These are phyloP conservation scores for Equus quagga DNA, from an alignment of 2,113 vertebrate genomes.

Conservation along the genomic window DNA sequence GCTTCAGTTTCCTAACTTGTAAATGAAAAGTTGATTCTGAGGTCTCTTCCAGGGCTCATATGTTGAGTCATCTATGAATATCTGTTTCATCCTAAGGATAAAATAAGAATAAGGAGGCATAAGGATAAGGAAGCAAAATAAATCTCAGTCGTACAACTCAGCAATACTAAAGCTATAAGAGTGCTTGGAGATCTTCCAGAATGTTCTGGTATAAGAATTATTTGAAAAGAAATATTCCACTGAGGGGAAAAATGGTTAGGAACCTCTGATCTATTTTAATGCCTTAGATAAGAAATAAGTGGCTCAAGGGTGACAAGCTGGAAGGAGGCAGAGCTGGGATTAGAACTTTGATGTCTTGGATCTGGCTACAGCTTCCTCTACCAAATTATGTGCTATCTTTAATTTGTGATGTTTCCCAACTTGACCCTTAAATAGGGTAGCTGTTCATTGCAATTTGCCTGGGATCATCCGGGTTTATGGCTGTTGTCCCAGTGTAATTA, in stretches of 20 bases:
- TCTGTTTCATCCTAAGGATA: constrained; percentile 34
- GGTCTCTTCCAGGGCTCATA: neutral
- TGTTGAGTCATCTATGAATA: constrained; percentile 52
- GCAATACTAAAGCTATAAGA: neutral
- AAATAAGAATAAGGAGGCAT: constrained; percentile 53
- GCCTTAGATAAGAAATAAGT: constrained; percentile 14
- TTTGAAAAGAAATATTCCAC: constrained; percentile 39
- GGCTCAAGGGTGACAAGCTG: neutral
- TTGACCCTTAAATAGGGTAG: neutral
- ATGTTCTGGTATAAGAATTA: neutral
- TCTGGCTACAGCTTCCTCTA: neutral
- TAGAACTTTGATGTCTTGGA: neutral
- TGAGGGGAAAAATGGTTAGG: neutral
- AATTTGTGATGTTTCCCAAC: neutral
- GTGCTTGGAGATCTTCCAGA: constrained; percentile 57
- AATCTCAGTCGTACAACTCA: constrained; percentile 29
- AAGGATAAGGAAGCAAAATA: constrained; percentile 31
- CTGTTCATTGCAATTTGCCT: neutral
- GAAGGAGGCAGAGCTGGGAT: neutral
- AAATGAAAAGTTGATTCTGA: neutral
- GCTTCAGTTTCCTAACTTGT: neutral
- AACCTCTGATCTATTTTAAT: constrained; percentile 44
- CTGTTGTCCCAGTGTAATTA: neutral
- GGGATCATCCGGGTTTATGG: neutral
- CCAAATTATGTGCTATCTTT: neutral